Evolutionary conservation across 2,797 vertebrate genomes (phyloP), one percentile per base, ranked within the genome.

Genomic region (Hoplostethus atlanticus): DNA sequence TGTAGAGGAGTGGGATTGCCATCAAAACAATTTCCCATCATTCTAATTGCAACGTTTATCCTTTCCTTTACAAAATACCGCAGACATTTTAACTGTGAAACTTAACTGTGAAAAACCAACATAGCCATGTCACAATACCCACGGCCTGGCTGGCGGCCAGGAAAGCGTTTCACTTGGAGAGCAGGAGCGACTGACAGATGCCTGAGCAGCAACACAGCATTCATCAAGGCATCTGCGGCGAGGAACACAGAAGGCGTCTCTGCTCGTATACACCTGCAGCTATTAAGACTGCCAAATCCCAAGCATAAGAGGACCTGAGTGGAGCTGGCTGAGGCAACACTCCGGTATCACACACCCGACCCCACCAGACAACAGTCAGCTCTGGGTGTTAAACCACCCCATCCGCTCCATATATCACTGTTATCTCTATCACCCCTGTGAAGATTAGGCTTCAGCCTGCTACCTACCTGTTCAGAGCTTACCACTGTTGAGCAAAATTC

Each of bases 361-460:
- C 91, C 80, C 25, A 28, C 71, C 56, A 89, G 90, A 88, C 90
- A 93, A 91, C 85, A 85, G 86, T 83, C 84, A 79, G 89, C 87
- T 86, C 79, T 65, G 74, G 82, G 84, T 92, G 91, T 88, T 93
- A 91, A 89, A 87, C 81, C 89, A 81, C 67, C 81, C 76, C 76
- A 74, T 80, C 81, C 59, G 68, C 85, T 77, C 87, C 85, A 93
- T 93, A 88, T 83, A 92, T 93, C 93, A 93, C 83, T 84, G 88
- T 89, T 92, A 93, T 93, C 90, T 89, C 89, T 62, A 87, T 90
- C 88, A 89, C 83, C 85, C 71, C 76, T 55, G 74, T 85, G 80
- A 87, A 93, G 91, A 94, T 92, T 87, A 93, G 85, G 83, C 81
- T 76, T 80, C 78, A 81, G 81, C 88, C 44, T 36, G 9, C 81